Conservation (phyloP, 2,113 vertebrate species). For the Pungitius pungitius region DNA sequence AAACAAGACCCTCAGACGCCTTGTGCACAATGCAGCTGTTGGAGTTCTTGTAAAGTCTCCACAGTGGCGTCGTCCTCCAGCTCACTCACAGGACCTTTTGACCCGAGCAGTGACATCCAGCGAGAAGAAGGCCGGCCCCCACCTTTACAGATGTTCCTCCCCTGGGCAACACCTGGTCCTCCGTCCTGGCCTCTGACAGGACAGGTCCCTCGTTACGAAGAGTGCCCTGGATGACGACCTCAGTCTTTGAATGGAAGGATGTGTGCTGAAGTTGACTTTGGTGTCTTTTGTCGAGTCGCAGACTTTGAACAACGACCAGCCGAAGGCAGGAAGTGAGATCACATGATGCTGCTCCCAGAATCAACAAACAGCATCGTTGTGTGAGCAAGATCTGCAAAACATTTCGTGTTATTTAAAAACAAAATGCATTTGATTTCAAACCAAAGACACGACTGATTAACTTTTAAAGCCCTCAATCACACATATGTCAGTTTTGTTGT, state of each 20-base stretch:
- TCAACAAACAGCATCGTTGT: neutral
- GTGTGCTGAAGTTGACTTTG: neutral
- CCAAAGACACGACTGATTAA: no score
- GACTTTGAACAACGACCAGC: slow-evolving; percentile 16
- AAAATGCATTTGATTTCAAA: neutral
- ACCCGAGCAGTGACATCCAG: slow-evolving; percentile 40
- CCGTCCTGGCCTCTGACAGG: neutral
- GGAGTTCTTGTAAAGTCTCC: no score
- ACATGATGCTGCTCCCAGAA: neutral
- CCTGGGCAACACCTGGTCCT: slow-evolving; percentile 59
- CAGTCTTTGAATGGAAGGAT: no score
- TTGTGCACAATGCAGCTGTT: no score
- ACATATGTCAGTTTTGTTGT: no score
- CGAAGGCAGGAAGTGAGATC: neutral
- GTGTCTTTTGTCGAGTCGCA: neutral
- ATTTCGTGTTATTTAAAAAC: neutral
- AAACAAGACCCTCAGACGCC: no score
- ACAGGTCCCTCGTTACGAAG: neutral
- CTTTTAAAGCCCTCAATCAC: no score
- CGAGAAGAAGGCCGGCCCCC: slow-evolving; percentile 28
- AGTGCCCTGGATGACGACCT: no score
- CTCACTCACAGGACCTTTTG: no score
- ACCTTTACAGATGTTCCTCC: slow-evolving; percentile 39
- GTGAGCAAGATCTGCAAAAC: neutral
- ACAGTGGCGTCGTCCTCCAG: no score